A percentile compares a stretch with the other conserved stretches of the same genome.
Conservation (phyloP, 1,140 invertebrate species). For the Proctacanthus coquilletti region DNA sequence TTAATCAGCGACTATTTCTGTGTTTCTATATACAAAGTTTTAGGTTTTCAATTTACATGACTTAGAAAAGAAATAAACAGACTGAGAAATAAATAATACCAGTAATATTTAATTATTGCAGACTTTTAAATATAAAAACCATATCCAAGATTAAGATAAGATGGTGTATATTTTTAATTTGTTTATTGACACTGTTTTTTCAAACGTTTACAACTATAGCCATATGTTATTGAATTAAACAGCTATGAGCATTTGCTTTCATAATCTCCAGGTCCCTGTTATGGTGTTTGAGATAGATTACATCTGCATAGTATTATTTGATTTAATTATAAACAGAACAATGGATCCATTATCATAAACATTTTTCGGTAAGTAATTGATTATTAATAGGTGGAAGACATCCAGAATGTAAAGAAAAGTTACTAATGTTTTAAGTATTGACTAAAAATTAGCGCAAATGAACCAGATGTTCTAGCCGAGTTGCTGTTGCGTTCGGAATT, state of each 20-base stretch:
- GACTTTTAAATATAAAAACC: background rate
- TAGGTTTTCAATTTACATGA: slow-evolving; percentile 1
- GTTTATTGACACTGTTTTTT: background rate
- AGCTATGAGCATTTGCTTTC: background rate
- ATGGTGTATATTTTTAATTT: background rate
- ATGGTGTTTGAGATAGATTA: no score
- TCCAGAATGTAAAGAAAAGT: no score
- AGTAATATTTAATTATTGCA: background rate
- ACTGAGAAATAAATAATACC: background rate
- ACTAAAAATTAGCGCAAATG: no score
- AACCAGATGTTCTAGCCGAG: no score
- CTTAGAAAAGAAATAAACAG: background rate
- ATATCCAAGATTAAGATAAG: background rate
- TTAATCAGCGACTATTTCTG: no score
- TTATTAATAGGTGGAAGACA: no score
- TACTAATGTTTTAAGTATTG: no score
- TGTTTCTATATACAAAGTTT: background rate
- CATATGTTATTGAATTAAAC: background rate
- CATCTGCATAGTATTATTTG: no score
- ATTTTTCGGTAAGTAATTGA: no score
- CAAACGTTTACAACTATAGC: background rate
- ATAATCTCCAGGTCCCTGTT: slow-evolving; percentile 12
- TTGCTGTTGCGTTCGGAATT: no score
- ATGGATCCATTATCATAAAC: no score
- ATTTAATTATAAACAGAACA: no score